Evolutionary conservation across 2,113 vertebrate genomes (phyloP).

Genomic region (Columbina picui): DNA sequence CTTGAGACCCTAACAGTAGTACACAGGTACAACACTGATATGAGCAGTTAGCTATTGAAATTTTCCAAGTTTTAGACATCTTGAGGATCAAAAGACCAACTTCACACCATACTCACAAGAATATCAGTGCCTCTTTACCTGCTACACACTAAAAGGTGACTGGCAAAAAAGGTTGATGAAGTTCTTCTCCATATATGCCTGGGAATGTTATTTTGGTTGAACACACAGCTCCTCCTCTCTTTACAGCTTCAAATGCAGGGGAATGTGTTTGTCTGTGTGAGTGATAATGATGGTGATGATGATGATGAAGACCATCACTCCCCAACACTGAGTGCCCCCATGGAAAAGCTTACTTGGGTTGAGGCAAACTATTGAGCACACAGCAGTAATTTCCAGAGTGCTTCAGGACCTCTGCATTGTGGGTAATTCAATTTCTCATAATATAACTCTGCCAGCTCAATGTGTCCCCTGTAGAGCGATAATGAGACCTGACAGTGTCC

Average conservation of each 20-base stretch:
- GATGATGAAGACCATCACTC: neutral
- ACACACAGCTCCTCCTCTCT: neutral
- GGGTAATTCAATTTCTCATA: neutral
- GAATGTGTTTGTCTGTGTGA: rapidly evolving
- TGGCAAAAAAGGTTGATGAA: neutral
- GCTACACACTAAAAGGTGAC: neutral
- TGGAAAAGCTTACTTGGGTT: neutral
- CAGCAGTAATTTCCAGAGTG: neutral
- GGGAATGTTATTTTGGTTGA: neutral
- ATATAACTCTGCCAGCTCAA: neutral
- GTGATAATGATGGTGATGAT: neutral
- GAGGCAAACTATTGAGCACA: neutral
- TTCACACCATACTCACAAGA: neutral
- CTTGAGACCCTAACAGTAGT: neutral
- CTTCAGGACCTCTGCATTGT: neutral
- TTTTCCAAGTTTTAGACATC: neutral
- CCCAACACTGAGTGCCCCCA: neutral
- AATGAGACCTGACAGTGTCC: neutral
- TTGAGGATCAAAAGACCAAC: neutral
- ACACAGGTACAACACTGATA: neutral
- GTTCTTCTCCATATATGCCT: neutral
- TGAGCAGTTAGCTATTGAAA: neutral
- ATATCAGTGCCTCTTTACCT: neutral
- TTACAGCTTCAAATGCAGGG: neutral
- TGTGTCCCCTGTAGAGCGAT: neutral